phyloP scores from a whole-genome alignment of 2,888 invertebrate species.

The Diaprepes abbreviatus region DNA sequence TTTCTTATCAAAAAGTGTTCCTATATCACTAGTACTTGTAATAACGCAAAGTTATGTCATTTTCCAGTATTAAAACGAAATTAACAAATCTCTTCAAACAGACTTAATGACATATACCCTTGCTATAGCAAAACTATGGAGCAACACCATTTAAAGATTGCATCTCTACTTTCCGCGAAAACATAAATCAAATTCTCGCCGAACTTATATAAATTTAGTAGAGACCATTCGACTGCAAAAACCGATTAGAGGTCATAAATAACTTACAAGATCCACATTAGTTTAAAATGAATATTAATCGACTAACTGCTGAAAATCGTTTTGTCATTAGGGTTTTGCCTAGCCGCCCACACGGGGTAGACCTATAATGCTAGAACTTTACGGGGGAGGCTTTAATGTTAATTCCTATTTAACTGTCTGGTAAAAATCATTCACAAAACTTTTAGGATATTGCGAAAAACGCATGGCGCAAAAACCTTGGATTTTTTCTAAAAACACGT shows the following conservation, averaged over 20 bases:
- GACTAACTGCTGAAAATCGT: constrained; percentile 50
- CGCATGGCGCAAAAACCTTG: no score
- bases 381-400: no score
- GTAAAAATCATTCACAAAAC: no score
- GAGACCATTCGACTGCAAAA: constrained; percentile 54
- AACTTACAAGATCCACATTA: constrained; percentile 63
- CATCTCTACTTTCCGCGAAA: constrained; percentile 15
- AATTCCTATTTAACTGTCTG: no score
- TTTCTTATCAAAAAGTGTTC: no score
- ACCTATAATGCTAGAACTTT: no score
- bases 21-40: no score
- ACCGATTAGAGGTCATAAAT: constrained; percentile 62
- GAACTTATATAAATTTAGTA: constrained; percentile 52
- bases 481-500: no score
- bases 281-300: constrained; percentile 64
- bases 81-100: not conserved
- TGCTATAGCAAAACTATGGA: not conserved
- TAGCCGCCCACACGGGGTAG: not conserved
- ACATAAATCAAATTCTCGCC: constrained; percentile 56
- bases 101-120: not conserved
- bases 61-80: no score
- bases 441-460: no score
- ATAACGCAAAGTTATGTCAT: no score
- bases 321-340: constrained; percentile 42
- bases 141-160: not conserved